These are phyloP conservation scores for Coregonus sp. DNA, from an alignment of 2,797 vertebrate species.

Conservation along the genomic window DNA sequence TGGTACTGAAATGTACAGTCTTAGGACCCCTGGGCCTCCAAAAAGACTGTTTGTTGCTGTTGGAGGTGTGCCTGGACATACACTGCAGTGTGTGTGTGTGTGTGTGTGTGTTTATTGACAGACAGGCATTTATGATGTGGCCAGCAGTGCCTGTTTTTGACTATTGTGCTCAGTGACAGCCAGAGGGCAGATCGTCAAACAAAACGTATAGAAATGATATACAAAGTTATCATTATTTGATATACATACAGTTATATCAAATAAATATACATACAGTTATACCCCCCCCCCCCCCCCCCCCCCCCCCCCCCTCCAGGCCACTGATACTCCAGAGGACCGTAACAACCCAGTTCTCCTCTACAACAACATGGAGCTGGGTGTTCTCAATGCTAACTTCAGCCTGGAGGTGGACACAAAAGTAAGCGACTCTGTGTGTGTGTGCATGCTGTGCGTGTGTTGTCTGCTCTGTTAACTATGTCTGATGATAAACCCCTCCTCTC, in stretches of 20 bases:
- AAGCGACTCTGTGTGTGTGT: conserved; percentile 43
- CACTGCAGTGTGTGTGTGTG: conserved; percentile 1
- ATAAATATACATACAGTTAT: too few species aligned
- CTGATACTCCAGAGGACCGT: conserved; percentile 88
- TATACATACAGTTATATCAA: too few species aligned
- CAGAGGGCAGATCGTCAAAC: too few species aligned
- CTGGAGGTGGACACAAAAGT: conserved; percentile 80
- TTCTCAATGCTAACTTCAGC: conserved; percentile 85
- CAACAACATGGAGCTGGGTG: conserved; percentile 88
- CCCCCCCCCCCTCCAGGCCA: conserved; percentile 74
- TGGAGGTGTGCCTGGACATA: conserved; percentile 36
- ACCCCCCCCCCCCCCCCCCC: too few species aligned
- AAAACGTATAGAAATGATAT: too few species aligned
- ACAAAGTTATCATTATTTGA: too few species aligned
- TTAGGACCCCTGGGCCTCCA: conserved; percentile 41
- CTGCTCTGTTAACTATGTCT: conserved; percentile 90
- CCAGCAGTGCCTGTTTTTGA: too few species aligned
- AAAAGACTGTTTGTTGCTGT: conserved; percentile 56
- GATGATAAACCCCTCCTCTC: conserved; percentile 25
- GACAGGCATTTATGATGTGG: neutral
- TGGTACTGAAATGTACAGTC: conserved; percentile 61
- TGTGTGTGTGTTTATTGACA: conserved; percentile 18
- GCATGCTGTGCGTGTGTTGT: too few species aligned
- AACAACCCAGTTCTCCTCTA: conserved; percentile 90
- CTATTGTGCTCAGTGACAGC: too few species aligned